Evolutionary conservation across 2,888 invertebrate species (phyloP).

Genomic region (Megaustenia siamemsis): DNA sequence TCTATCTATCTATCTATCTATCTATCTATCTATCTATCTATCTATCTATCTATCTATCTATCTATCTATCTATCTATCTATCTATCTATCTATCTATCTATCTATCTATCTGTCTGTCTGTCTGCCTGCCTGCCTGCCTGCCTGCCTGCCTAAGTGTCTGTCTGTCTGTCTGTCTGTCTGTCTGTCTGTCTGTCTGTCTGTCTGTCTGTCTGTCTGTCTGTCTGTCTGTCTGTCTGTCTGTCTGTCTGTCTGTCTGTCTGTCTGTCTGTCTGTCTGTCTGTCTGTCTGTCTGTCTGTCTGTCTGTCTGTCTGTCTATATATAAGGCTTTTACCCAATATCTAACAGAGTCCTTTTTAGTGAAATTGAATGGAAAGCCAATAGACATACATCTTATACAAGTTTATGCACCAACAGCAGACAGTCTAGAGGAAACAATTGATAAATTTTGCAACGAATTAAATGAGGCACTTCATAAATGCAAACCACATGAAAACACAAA

Average conservation of each 20-base stretch:
- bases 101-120: slow-evolving; percentile 44
- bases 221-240: slow-evolving; percentile 40
- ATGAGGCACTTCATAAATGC: too few species aligned
- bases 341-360: too few species aligned
- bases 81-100: slow-evolving; percentile 33
- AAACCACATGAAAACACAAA: too few species aligned
- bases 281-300: slow-evolving; percentile 42
- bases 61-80: slow-evolving; percentile 5
- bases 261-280: slow-evolving; percentile 43
- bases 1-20: slow-evolving; percentile 6
- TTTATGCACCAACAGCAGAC: too few species aligned
- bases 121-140: slow-evolving; percentile 33
- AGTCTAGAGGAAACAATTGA: too few species aligned
- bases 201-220: slow-evolving; percentile 38
- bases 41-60: background rate
- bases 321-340: too few species aligned
- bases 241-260: slow-evolving; percentile 40
- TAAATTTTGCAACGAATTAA: too few species aligned
- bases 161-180: slow-evolving; percentile 37
- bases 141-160: slow-evolving; percentile 28
- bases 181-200: slow-evolving; percentile 36
- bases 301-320: slow-evolving; percentile 22
- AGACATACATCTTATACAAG: too few species aligned
- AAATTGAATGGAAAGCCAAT: too few species aligned
- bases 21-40: background rate